A percentile compares a stretch with the other conserved stretches of the same genome.
Conservation (phyloP, 1,140 invertebrate species). For the Neomicropteryx cornuta region DNA sequence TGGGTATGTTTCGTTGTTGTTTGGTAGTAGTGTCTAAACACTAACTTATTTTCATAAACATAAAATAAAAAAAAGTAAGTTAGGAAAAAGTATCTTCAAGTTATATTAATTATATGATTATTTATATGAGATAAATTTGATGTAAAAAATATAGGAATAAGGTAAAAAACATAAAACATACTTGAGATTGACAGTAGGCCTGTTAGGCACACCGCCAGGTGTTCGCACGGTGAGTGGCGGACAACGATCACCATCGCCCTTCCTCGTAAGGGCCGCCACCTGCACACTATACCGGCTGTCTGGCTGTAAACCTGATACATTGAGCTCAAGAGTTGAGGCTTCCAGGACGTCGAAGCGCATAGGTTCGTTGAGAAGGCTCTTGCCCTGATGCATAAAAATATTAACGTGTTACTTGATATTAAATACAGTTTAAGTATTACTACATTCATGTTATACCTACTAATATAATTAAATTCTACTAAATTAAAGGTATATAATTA, state of each 20-base stretch:
- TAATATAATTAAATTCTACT: no score
- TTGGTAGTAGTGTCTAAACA: neutral
- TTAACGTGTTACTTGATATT: constrained; percentile 6
- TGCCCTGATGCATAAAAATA: constrained; percentile 49
- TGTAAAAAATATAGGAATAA: constrained; percentile 3
- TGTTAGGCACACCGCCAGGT: constrained; percentile 84
- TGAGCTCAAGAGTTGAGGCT: constrained; percentile 63
- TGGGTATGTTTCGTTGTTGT: constrained; percentile 2
- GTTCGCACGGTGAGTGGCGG: constrained; percentile 72
- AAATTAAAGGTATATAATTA: no score
- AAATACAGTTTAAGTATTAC: neutral
- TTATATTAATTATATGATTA: neutral
- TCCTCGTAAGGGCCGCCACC: constrained; percentile 87
- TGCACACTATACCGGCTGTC: constrained; percentile 88
- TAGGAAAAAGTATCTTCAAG: neutral
- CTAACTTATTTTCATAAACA: no score
- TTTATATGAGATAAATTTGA: neutral
- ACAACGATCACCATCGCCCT: constrained; percentile 88
- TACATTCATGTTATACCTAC: no score
- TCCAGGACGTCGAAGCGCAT: constrained; percentile 76
- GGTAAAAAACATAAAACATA: constrained; percentile 30
- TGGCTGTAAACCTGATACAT: constrained; percentile 81
- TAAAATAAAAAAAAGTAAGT: constrained; percentile 1
- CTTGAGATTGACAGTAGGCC: constrained; percentile 79
- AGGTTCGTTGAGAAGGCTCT: constrained; percentile 70